Base-by-base conservation (phyloP, 2,113 vertebrate genomes). In the Pyxicephalus adspersus region DNA sequence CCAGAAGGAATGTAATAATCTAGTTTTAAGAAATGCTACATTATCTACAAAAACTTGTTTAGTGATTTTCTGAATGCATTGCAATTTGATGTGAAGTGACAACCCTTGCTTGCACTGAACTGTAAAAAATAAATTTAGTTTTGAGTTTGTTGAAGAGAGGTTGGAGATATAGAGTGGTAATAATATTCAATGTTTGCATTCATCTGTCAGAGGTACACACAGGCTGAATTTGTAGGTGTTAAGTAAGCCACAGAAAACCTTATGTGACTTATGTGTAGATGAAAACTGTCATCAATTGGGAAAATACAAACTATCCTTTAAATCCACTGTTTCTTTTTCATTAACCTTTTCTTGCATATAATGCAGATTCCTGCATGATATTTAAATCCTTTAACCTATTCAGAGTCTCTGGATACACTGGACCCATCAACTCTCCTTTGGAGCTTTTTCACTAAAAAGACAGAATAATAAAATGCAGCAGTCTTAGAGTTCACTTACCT, bases 71-170 rank as follows among this genome's bases (percentile, higher is more conserved):
- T 54, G 61, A 72, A 64, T 52, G 15, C 20, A 72, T 54, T 72
- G 18, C 67, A 31, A 50, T 70, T 9, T 38, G 31, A n/a, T 60
- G 63, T 52, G 25, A 38, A 22, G 22, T 80, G 67, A 72, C 78
- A 54, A 54, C 57, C 51, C 38, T 29, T 60, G 23, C 50, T 61
- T 71, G 29, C 66, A 71, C 6, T 54, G 66, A 80, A 80, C 34
- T 80, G 77, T 60, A 80, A 80, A 80, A 80, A n/a, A 55, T 20
- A 80, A 71, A 34, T 25, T 61, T 54, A 70, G 20, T 58, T 79
- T 68, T 66, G 6, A 2, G 34, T 78, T 66, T 67, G 50, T 78
- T 28, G 50, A 58, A 79, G 58, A 45, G 23, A 65, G 63, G 54
- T 66, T 54, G 65, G 13, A 67, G 64, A 78, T 58, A 58, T 25